Evolutionary conservation across 1,140 invertebrate species (phyloP), one percentile per base, ranked within the genome.

Genomic region (Pararge aegeria): DNA sequence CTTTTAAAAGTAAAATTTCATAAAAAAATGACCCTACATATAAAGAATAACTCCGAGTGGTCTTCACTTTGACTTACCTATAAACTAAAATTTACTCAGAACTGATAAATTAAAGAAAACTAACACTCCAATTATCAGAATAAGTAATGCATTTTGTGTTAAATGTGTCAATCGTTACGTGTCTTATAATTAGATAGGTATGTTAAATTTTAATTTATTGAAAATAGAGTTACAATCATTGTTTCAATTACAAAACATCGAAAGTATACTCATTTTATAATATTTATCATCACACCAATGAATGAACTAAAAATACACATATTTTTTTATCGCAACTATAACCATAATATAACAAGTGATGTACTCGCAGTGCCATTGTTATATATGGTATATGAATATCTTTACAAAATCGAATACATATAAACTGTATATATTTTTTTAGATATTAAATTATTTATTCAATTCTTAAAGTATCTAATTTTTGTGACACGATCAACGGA

Each of bases 171-270:
- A n/a, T 34, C 27, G 21, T 55, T 12, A 29, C 16, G 52, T 60
- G 53, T 60, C 61, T 49, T 60, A 64, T 18, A 54, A 58, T 64
- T 64, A 61, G 66, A 68, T 68, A 61, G 66, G 64, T 68, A 64
- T 68, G 66, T 68, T 24, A 51, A 61, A 49, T 50, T 51, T 55
- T 40, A 55, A 58, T 55, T 50, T 16, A 48, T 60, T 53, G 30
- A 49, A 65, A 57, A 52, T 53, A 61, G 29, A 60, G 57, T 15
- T 15, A 18, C 34, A n/a, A 19, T 18, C n/a, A 20, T 52, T 59
- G 21, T 21, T 59, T 34, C 21, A 27, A 51, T 18, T 19, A 50
- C 38, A 34, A 44, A 30, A 19, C 5, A 51, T 40, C 46, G 7
- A 42, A 16, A 21, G 42, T 46, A 46, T 46, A 46, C 42, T 46